Evolutionary conservation across 2,113 vertebrate species (phyloP), one percentile per base, ranked within the genome.

Genomic region (Sapajus apella): DNA sequence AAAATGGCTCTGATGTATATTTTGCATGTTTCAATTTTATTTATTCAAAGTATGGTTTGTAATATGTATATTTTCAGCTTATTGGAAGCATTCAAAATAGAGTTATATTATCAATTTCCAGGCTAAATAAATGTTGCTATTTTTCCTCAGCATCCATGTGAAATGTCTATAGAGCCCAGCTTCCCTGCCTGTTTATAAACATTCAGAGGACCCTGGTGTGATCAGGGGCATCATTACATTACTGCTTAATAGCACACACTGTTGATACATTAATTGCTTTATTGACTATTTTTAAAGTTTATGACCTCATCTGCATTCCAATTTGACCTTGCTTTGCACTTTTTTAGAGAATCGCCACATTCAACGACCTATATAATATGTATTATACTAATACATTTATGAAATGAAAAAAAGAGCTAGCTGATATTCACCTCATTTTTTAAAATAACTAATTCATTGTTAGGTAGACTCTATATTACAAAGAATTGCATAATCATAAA

Each of bases 251-350:
- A 97, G 72, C 92, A 95, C 95, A 97, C 55, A 94, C 91, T 95
- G 80, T 92, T 96, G 91, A 98, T 97, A 97, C 95, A 97, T 98
- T 98, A 98, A 98, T 98, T 98, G 91, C 76, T 98, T 98, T 98
- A 98, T 97, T 98, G 98, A 98, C 95, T 97, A 88, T 77, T 98
- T 98, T 82, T 89, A 98, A 98, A 96, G 97, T 98, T 97, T 98
- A 97, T 50, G 92, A 98, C 92, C 96, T 98, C 92, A 97, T 96
- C 80, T 98, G 93, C 96, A 98, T 96, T 61, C 27, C 47, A 95
- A 80, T 89, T 40, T 98, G 97, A 92, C 96, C 96, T 98, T 98
- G 73, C 96, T 97, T 95, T 98, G 97, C 98, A 98, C 97, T 96
- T 97, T 97, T 45, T 55, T 79, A 95, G 91, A 96, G 96, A 98